These are phyloP conservation scores for Amblyraja radiata DNA, from an alignment of 2,797 vertebrate species.

Conservation along the genomic window DNA sequence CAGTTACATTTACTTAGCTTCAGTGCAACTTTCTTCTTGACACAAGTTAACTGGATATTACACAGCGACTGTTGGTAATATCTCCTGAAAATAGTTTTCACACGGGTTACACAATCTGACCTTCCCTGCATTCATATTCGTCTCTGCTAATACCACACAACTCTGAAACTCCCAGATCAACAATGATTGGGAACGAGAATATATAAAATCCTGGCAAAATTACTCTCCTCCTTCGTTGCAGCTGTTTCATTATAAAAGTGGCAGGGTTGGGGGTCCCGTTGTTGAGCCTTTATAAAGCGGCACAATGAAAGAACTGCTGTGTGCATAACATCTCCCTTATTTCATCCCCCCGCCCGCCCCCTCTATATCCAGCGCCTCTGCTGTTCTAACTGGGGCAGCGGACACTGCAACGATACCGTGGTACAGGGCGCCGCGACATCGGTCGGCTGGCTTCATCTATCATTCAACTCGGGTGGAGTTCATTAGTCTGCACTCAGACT, in stretches of 20 bases:
- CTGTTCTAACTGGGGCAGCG: background rate
- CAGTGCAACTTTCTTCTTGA: background rate
- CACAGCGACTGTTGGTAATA: background rate
- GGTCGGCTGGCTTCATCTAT: background rate
- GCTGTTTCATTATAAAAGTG: background rate
- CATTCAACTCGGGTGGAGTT: background rate
- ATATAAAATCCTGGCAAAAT: background rate
- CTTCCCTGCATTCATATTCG: background rate
- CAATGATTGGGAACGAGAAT: background rate
- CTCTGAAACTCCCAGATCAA: background rate
- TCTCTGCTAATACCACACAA: background rate
- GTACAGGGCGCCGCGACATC: background rate
- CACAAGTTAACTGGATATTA: background rate
- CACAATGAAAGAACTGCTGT: background rate
- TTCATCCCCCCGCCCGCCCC: background rate
- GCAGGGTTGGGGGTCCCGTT: background rate
- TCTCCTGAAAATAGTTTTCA: background rate
- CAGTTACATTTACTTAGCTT: background rate
- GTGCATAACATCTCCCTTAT: background rate
- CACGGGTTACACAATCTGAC: background rate
- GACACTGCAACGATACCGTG: background rate
- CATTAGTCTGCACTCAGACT: background rate
- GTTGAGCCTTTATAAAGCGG: background rate
- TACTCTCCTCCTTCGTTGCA: background rate
- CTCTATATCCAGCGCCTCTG: background rate